Conservation (phyloP, 2,888 invertebrate species). For the Linnaemya tessellans region DNA sequence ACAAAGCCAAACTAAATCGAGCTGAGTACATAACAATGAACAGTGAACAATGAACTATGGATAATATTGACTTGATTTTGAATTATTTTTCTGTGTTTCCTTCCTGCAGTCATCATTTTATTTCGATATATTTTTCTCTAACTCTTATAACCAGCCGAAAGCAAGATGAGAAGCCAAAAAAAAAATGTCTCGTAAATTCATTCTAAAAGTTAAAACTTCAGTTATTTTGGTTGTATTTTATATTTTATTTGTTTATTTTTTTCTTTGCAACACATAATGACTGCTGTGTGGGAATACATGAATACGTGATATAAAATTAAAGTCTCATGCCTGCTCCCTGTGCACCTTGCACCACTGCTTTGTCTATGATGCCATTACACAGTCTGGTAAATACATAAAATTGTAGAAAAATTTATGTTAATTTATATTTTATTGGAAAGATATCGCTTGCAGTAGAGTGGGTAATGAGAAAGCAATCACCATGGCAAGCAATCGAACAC, state of each 20-base stretch:
- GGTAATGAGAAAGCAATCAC: slow-evolving; percentile 14
- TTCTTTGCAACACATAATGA: neutral
- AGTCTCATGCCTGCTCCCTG: neutral
- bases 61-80: slow-evolving; percentile 60
- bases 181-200: slow-evolving; percentile 44
- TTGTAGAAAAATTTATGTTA: slow-evolving; percentile 48
- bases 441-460: slow-evolving; percentile 8
- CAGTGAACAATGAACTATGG: slow-evolving; percentile 51
- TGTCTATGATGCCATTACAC: neutral
- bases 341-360: neutral
- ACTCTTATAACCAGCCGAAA: neutral
- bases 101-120: slow-evolving; percentile 37
- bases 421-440: slow-evolving; percentile 31
- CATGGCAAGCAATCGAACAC: slow-evolving; percentile 25
- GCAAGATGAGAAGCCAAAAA: slow-evolving; percentile 4
- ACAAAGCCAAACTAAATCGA: slow-evolving; percentile 16
- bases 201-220: slow-evolving; percentile 47
- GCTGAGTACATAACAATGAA: slow-evolving; percentile 45
- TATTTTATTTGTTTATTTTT: neutral
- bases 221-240: neutral
- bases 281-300: slow-evolving; percentile 48
- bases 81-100: slow-evolving; percentile 54
- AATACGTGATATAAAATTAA: slow-evolving; percentile 22
- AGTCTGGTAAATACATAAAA: slow-evolving; percentile 21
- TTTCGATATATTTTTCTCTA: neutral